These are phyloP conservation scores for Cephus spinipes DNA, from an alignment of 2,888 invertebrate species.

Conservation along the genomic window DNA sequence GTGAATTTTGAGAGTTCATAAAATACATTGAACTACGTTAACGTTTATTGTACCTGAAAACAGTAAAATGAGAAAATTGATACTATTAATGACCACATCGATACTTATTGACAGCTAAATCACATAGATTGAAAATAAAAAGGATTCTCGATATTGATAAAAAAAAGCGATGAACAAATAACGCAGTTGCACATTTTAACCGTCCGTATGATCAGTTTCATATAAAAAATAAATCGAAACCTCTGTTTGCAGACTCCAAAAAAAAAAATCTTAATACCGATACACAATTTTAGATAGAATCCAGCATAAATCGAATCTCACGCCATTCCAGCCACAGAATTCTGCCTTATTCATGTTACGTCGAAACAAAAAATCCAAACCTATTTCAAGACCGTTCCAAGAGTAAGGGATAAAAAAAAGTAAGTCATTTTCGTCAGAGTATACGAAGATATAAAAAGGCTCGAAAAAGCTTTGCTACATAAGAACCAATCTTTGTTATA, in stretches of 20 bases:
- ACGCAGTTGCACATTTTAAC: background rate
- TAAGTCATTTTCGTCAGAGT: background rate
- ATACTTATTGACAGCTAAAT: no score
- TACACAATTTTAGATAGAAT: background rate
- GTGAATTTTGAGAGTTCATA: no score
- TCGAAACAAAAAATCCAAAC: background rate
- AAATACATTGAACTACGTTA: no score
- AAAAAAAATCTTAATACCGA: background rate
- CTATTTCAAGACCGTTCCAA: background rate
- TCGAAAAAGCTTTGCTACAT: slow-evolving; percentile 30
- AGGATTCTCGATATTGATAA: background rate
- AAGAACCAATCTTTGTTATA: slow-evolving; percentile 60
- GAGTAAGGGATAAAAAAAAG: background rate
- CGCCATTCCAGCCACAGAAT: background rate
- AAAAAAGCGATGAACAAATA: background rate
- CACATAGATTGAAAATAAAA: no score
- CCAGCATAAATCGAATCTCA: background rate
- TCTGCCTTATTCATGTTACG: background rate
- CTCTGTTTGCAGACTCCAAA: background rate
- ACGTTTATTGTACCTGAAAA: no score
- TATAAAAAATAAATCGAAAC: background rate
- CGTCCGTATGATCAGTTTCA: background rate
- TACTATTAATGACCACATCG: no score
- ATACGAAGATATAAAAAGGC: slow-evolving; percentile 25
- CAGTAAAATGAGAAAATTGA: no score